These are phyloP conservation scores for Plebejus anna DNA, from an alignment of 2,888 invertebrate genomes.

Conservation along the genomic window DNA sequence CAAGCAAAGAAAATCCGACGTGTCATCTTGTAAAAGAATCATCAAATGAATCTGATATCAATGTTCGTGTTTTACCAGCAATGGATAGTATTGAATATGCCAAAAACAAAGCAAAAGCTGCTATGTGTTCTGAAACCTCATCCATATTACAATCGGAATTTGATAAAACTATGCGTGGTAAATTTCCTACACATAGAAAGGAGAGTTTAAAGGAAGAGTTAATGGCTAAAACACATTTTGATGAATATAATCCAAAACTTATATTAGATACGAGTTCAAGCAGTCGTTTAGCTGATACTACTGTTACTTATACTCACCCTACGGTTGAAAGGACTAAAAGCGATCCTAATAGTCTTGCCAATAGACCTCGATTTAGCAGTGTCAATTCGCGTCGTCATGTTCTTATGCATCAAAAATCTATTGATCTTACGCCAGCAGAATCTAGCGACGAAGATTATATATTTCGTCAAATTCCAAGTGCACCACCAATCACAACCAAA, in stretches of 20 bases:
- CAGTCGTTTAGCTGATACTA: slow-evolving; percentile 72
- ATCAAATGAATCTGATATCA: slow-evolving; percentile 75
- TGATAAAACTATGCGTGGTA: slow-evolving; percentile 76
- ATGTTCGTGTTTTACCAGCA: slow-evolving; percentile 69
- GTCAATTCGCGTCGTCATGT: slow-evolving; percentile 88
- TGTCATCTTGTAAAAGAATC: slow-evolving; percentile 72
- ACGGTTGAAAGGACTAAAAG: slow-evolving; percentile 92
- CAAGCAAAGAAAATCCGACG: slow-evolving; percentile 60
- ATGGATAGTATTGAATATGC: slow-evolving; percentile 80
- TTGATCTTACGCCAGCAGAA: slow-evolving; percentile 90
- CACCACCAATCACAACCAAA: slow-evolving; percentile 85
- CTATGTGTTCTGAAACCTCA: slow-evolving; percentile 64
- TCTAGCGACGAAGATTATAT: slow-evolving; percentile 91
- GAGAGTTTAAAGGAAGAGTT: slow-evolving; percentile 82
- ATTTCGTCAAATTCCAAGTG: slow-evolving; percentile 87
- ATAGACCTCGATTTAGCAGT: slow-evolving; percentile 85
- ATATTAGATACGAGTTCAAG: slow-evolving; percentile 77
- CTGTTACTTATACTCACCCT: slow-evolving; percentile 82
- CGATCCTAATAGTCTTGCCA: slow-evolving; percentile 89
- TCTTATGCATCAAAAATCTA: slow-evolving; percentile 91
- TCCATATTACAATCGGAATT: slow-evolving; percentile 82
- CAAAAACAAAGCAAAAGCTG: slow-evolving; percentile 76
- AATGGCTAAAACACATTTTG: slow-evolving; percentile 83
- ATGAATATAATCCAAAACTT: slow-evolving; percentile 86
- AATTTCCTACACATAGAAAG: slow-evolving; percentile 68